Conservation (phyloP, 2,113 vertebrate species). For the Upupa epops region DNA sequence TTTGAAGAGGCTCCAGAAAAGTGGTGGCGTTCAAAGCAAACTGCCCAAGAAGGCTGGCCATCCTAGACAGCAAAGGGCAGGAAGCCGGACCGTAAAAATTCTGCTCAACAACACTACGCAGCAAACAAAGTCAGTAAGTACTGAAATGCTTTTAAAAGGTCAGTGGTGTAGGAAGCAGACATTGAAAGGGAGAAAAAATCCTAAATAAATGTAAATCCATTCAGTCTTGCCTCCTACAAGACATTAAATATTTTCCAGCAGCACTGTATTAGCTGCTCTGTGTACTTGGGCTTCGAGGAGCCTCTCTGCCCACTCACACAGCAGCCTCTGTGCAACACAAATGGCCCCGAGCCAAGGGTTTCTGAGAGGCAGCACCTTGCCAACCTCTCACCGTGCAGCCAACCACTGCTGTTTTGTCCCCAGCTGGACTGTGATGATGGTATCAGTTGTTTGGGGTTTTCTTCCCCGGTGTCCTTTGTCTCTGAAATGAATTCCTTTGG, state of each 20-base stretch:
- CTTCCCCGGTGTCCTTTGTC: neutral
- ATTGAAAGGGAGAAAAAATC: neutral
- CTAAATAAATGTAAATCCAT: conserved; percentile 39
- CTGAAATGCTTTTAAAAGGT: conserved; percentile 5
- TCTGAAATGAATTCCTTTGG: neutral
- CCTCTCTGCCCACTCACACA: rapidly evolving
- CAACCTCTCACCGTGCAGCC: neutral
- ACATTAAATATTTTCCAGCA: conserved; percentile 11
- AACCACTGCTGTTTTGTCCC: neutral
- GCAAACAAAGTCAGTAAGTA: conserved; percentile 10
- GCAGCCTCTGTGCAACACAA: neutral
- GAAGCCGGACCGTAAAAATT: neutral
- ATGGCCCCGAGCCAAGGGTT: neutral
- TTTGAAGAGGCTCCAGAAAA: neutral
- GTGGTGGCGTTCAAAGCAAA: neutral
- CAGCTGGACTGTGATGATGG: neutral
- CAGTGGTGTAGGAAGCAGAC: neutral
- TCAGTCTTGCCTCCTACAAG: conserved; percentile 32
- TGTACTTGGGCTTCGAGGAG: neutral
- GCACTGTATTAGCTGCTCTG: neutral
- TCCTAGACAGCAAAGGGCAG: neutral
- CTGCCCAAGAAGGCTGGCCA: neutral
- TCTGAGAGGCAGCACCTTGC: neutral
- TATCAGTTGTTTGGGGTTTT: neutral
- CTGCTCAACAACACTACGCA: neutral